These are phyloP conservation scores for Bos indicus DNA, from an alignment of 2,113 vertebrate genomes.

Conservation along the genomic window DNA sequence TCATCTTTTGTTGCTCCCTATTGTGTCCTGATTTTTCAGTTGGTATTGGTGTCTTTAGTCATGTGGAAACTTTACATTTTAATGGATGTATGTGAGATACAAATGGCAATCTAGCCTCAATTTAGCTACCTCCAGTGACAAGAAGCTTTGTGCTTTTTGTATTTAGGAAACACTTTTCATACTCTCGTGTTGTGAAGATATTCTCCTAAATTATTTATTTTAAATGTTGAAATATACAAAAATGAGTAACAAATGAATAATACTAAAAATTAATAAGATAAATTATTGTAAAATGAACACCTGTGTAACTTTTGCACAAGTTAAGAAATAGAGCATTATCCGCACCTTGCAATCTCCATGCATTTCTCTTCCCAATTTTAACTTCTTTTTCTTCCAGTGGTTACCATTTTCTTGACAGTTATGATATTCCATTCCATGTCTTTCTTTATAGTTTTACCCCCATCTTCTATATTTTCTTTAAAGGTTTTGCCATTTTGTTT, in stretches of 20 bases:
- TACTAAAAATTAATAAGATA: neutral
- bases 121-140: neutral
- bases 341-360: neutral
- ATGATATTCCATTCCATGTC: neutral
- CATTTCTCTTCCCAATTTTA: neutral
- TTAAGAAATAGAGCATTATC: neutral
- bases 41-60: neutral
- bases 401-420: neutral
- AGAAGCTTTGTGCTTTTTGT: neutral
- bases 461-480: neutral
- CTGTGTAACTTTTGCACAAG: neutral
- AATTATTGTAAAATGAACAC: neutral
- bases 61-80: neutral
- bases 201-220: neutral
- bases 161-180: neutral
- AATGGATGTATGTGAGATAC: neutral
- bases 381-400: neutral
- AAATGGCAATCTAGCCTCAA: neutral
- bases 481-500: neutral
- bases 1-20: neutral
- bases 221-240: neutral
- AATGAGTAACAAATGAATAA: neutral
- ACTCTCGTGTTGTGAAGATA: neutral
- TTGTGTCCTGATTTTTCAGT: neutral
- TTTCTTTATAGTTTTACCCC: neutral